phyloP scores from a whole-genome alignment of 2,113 vertebrate genomes.

The Rhinichthys klamathensis region DNA sequence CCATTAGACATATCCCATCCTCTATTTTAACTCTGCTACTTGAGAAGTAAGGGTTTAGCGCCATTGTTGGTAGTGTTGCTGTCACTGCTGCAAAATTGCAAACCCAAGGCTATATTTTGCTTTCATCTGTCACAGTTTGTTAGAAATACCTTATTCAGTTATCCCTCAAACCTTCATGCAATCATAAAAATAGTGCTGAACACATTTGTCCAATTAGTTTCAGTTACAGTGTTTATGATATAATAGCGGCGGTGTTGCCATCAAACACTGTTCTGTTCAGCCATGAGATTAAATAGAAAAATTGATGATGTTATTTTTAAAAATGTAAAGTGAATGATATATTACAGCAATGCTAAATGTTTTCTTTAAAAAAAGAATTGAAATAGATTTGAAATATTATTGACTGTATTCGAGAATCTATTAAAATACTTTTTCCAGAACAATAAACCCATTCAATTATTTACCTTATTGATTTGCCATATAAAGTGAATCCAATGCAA shows the following conservation, averaged over 20 bases:
- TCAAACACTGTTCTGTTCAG: conserved; percentile 8
- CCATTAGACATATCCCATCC: conserved; percentile 35
- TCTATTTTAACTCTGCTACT: conserved; percentile 33
- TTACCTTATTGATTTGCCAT: conserved; percentile 29
- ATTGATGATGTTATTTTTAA: background rate
- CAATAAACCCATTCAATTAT: conserved; percentile 8
- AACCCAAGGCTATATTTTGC: background rate
- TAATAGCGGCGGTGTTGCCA: background rate
- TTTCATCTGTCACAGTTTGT: conserved; percentile 18
- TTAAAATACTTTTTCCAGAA: background rate
- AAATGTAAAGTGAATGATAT: background rate
- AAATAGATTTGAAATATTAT: background rate
- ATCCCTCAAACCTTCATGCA: background rate
- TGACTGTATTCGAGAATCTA: background rate
- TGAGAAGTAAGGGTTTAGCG: background rate
- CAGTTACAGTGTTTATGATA: background rate
- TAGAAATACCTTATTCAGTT: conserved; percentile 9
- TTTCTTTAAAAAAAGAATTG: background rate
- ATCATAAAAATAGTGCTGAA: conserved; percentile 25
- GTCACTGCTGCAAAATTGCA: conserved; percentile 15
- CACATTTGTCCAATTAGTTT: conserved; percentile 24
- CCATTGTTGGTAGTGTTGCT: conserved; percentile 5
- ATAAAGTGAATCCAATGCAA: background rate
- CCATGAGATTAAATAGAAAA: conserved; percentile 4
- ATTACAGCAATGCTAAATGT: background rate